A percentile compares a stretch with the other conserved stretches of the same genome.
Evolutionary conservation across 2,888 invertebrate genomes (phyloP).

Genomic region (Agrochola macilenta): DNA sequence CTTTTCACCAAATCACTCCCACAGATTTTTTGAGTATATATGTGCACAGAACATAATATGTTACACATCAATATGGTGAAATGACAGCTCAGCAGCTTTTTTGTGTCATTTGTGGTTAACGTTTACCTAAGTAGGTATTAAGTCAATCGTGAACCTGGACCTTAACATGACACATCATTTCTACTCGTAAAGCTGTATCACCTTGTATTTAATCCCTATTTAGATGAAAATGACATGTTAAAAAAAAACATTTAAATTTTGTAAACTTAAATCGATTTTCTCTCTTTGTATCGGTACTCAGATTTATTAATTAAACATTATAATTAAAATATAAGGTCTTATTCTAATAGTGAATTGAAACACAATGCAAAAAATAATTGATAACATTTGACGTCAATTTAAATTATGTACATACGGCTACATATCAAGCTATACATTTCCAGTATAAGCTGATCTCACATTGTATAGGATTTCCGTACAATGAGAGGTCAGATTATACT

Average conservation of each 20-base stretch:
- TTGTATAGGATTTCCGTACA: too few relatives aligned
- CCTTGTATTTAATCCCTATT: conserved; percentile 4
- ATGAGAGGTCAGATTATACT: too few relatives aligned
- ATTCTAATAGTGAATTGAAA: conserved; percentile 28
- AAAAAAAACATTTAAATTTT: neutral
- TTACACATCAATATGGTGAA: too few relatives aligned
- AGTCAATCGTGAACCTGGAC: neutral
- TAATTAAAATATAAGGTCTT: conserved; percentile 2
- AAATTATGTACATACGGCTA: neutral
- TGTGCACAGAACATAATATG: too few relatives aligned
- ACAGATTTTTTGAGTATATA: too few relatives aligned
- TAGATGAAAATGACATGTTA: conserved; percentile 18
- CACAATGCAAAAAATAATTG: too few relatives aligned
- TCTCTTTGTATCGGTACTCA: neutral
- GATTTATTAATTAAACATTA: neutral
- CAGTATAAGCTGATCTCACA: too few relatives aligned
- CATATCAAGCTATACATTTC: too few relatives aligned
- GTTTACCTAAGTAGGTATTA: neutral
- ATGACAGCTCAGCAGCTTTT: too few relatives aligned
- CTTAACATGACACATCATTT: neutral
- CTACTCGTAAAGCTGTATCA: neutral
- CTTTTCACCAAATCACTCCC: too few relatives aligned
- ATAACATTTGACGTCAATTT: neutral
- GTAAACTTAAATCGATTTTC: neutral
- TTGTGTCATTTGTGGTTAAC: neutral